These are phyloP conservation scores for Bombus turneri DNA, from an alignment of 1,140 invertebrate species.

Conservation along the genomic window DNA sequence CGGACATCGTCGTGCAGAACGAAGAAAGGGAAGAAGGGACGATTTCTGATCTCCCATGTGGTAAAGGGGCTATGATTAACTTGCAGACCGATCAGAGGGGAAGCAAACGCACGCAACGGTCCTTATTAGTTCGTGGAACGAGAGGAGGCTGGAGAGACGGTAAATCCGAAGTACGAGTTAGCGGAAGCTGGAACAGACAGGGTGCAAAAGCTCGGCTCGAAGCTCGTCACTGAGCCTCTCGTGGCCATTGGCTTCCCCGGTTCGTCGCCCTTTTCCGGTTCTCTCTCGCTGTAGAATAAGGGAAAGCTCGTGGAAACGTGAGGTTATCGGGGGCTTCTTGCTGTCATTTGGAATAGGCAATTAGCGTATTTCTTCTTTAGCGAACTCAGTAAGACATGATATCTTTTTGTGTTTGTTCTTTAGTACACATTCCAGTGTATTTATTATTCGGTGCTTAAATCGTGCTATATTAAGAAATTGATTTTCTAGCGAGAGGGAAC, in stretches of 20 bases:
- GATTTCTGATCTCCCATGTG: conserved; percentile 8
- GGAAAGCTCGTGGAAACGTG: neutral
- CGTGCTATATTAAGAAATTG: neutral
- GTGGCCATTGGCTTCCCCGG: conserved; percentile 40
- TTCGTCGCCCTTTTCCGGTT: neutral
- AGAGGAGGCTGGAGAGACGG: conserved; percentile 65
- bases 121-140: conserved; percentile 45
- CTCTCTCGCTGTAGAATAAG: neutral
- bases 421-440: neutral
- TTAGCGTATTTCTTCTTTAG: neutral
- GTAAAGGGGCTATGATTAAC: conserved; percentile 22
- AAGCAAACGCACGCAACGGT: conserved; percentile 4
- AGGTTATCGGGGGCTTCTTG: neutral
- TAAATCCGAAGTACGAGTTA: conserved; percentile 69
- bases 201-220: conserved; percentile 62
- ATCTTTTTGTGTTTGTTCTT: neutral
- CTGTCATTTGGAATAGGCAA: neutral
- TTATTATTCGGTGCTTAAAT: neutral
- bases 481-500: neutral
- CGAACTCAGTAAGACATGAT: neutral
- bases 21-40: conserved; percentile 10
- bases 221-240: conserved; percentile 49
- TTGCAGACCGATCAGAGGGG: conserved; percentile 40
- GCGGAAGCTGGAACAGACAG: conserved; percentile 72
- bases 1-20: conserved; percentile 18